These are phyloP conservation scores for Abrostola tripartita DNA, from an alignment of 2,888 invertebrate genomes.

Conservation along the genomic window DNA sequence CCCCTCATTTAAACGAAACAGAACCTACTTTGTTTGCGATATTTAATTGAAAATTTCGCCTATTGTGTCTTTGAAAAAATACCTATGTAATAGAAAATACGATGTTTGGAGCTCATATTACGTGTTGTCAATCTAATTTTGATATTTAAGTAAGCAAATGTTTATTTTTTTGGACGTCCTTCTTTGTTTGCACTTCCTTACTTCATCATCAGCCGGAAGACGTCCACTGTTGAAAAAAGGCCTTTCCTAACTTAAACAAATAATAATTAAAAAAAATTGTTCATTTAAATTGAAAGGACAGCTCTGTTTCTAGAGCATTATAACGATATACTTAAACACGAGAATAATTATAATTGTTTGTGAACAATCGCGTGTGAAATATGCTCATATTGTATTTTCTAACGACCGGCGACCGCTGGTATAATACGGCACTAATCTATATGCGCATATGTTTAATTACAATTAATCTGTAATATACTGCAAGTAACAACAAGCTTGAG, in stretches of 20 bases:
- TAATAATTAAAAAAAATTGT: neutral
- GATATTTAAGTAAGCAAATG: too few species aligned
- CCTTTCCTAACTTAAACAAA: constrained; percentile 8
- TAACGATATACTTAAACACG: constrained; percentile 13
- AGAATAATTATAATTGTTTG: constrained; percentile 30
- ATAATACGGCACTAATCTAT: constrained; percentile 13
- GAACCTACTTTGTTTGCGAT: too few species aligned
- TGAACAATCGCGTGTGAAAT: constrained; percentile 24
- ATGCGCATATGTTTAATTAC: constrained; percentile 20
- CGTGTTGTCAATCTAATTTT: too few species aligned
- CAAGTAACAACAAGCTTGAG: constrained; percentile 21
- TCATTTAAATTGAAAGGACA: neutral
- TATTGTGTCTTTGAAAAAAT: too few species aligned
- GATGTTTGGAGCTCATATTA: too few species aligned
- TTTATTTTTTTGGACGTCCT: too few species aligned
- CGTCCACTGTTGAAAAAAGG: too few species aligned
- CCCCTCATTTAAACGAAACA: neutral
- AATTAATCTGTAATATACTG: constrained; percentile 31
- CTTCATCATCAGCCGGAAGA: too few species aligned
- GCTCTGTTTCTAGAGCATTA: neutral
- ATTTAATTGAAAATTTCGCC: too few species aligned
- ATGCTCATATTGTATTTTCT: constrained; percentile 34
- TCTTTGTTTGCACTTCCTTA: neutral
- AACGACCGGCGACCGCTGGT: constrained; percentile 18
- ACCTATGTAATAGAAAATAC: too few species aligned